phyloP scores from a whole-genome alignment of 2,888 invertebrate genomes.

The Drosophila macrospina region DNA sequence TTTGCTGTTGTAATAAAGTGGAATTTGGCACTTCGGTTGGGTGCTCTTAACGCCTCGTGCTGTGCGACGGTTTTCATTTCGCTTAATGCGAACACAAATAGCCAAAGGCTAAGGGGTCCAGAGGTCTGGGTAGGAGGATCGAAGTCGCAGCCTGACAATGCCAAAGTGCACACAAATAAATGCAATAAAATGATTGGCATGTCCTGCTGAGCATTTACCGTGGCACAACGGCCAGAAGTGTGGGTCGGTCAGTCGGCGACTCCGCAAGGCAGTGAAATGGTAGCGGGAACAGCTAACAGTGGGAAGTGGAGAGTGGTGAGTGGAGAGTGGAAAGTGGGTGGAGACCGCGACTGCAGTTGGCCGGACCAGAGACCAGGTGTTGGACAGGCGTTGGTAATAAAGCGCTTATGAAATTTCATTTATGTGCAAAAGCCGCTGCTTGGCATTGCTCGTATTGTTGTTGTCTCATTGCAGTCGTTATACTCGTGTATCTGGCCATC shows the following conservation, averaged over 20 bases:
- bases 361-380: conserved; percentile 54
- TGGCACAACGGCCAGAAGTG: not conserved
- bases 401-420: conserved; percentile 81
- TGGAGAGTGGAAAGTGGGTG: no score
- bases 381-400: conserved; percentile 70
- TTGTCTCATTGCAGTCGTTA: conserved; percentile 22
- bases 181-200: conserved; percentile 80
- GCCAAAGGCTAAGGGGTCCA: conserved; percentile 27
- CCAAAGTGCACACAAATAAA: conserved; percentile 77
- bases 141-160: conserved; percentile 65
- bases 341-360: conserved; percentile 1
- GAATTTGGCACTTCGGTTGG: conserved; percentile 76
- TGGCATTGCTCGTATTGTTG: not conserved
- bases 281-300: no score
- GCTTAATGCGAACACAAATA: conserved; percentile 70
- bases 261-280: conserved; percentile 1
- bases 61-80: conserved; percentile 72
- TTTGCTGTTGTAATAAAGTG: conserved; percentile 65
- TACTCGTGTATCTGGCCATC: conserved; percentile 30
- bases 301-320: no score
- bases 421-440: conserved; percentile 55
- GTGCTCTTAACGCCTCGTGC: conserved; percentile 70
- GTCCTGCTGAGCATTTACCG: conserved; percentile 53
- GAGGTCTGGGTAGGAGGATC: not conserved
- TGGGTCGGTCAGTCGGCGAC: conserved; percentile 12